phyloP scores from a whole-genome alignment of 2,797 vertebrate genomes.

The Coreius guichenoti region DNA sequence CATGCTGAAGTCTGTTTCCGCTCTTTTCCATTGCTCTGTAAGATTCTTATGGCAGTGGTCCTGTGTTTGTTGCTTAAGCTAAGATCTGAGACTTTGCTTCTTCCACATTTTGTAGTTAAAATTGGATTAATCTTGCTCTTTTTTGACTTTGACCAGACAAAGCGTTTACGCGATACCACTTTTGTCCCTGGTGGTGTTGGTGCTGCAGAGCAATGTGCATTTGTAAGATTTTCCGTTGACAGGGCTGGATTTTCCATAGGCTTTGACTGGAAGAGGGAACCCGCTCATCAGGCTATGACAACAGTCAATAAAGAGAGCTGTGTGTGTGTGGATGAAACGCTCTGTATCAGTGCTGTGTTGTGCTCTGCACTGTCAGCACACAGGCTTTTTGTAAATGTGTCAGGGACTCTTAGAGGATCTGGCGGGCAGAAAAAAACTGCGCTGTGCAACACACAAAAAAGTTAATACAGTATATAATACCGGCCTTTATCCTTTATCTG shows the following conservation, averaged over 20 bases:
- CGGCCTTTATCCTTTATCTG: background rate
- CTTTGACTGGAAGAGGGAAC: slow-evolving; percentile 50
- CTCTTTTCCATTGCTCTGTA: slow-evolving; percentile 1
- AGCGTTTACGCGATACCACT: slow-evolving; percentile 38
- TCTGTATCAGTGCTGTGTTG: slow-evolving; percentile 60
- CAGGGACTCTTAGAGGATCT: slow-evolving; percentile 40
- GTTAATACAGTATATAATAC: slow-evolving; percentile 10
- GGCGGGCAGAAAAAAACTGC: background rate
- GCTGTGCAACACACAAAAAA: background rate
- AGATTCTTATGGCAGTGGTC: background rate
- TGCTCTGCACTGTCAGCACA: slow-evolving; percentile 53
- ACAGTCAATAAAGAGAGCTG: slow-evolving; percentile 49
- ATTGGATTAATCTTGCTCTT: background rate
- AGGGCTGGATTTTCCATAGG: slow-evolving; percentile 55
- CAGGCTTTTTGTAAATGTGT: slow-evolving; percentile 66
- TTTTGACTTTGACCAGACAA: slow-evolving; percentile 10
- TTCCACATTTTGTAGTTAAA: background rate
- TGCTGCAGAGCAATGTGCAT: slow-evolving; percentile 8
- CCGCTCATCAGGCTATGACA: slow-evolving; percentile 52
- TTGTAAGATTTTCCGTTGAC: slow-evolving; percentile 51
- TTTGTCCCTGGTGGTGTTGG: slow-evolving; percentile 49
- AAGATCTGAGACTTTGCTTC: background rate
- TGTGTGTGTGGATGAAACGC: slow-evolving; percentile 42
- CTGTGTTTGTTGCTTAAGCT: slow-evolving; percentile 7
- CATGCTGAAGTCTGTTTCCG: background rate